Evolutionary conservation across 2,113 vertebrate species (phyloP).

Genomic region (Cyphomyrus plagiostoma): DNA sequence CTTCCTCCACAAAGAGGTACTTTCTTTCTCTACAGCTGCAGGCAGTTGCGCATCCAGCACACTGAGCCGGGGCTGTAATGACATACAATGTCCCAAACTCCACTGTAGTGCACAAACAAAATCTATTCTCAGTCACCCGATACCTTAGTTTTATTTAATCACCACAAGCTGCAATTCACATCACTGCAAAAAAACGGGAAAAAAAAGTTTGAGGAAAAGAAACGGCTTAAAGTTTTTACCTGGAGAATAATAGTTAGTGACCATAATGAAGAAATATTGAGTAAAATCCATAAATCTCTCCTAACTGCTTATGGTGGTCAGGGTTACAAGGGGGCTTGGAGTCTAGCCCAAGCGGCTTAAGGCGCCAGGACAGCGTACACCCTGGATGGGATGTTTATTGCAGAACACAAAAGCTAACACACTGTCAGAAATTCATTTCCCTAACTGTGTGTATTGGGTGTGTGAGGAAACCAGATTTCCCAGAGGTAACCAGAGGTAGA

Average conservation of each 20-base stretch:
- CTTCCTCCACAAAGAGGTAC: not conserved
- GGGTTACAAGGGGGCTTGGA: not conserved
- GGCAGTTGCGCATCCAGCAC: not conserved
- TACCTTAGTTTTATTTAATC: constrained; percentile 7
- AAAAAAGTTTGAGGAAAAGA: not conserved
- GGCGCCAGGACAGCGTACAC: not conserved
- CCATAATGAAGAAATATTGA: not conserved
- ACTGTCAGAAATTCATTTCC: not conserved
- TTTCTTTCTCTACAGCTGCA: not conserved
- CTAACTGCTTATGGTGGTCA: not conserved
- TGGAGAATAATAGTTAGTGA: constrained; percentile 1
- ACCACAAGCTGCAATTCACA: not conserved
- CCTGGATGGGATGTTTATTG: not conserved
- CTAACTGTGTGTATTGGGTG: not conserved
- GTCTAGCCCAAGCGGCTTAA: not conserved
- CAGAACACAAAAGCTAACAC: not conserved
- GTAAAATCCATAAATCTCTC: not conserved
- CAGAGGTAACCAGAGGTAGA: not conserved
- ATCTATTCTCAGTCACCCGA: not conserved
- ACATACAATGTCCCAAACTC: not conserved
- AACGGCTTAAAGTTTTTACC: not conserved
- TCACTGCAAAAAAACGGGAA: not conserved
- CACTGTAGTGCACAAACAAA: not conserved
- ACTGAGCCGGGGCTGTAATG: not conserved
- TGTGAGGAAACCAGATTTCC: not conserved